Evolutionary conservation across 2,113 vertebrate species (phyloP).

Genomic region (Aegotheles bennettii): DNA sequence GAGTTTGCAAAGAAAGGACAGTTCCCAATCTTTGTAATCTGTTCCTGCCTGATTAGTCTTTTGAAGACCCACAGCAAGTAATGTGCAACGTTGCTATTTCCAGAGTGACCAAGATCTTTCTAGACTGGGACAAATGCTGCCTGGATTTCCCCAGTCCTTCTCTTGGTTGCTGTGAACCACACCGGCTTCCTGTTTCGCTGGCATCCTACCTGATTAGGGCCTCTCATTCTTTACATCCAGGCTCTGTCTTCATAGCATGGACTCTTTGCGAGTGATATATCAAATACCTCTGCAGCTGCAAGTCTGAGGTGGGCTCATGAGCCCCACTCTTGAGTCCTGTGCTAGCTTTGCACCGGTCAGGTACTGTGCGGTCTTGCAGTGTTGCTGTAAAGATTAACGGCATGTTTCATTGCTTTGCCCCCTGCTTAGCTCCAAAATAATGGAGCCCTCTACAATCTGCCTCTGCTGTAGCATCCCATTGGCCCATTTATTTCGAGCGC

Average conservation of each 20-base stretch:
- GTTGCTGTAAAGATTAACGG: not conserved
- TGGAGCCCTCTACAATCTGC: not conserved
- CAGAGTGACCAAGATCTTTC: not conserved
- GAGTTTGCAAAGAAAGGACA: not conserved
- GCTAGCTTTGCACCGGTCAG: not conserved
- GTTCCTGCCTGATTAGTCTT: not conserved
- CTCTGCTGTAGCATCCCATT: not conserved
- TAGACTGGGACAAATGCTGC: not conserved
- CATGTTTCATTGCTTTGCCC: not conserved
- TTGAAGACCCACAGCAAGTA: not conserved
- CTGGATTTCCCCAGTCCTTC: not conserved
- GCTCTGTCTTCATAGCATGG: rapidly evolving
- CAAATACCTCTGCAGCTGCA: not conserved
- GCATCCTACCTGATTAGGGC: not conserved
- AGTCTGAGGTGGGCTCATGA: not conserved
- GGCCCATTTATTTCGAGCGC: not conserved
- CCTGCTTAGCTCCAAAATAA: not conserved
- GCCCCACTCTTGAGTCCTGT: not conserved
- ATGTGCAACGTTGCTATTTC: not conserved
- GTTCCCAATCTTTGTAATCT: not conserved
- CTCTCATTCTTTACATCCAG: not conserved
- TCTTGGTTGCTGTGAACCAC: not conserved
- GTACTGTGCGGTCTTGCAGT: not conserved
- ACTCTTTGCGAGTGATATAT: not conserved
- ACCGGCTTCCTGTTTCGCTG: not conserved